phyloP scores from a whole-genome alignment of 2,888 invertebrate genomes.

The Amaurobius ferox region DNA sequence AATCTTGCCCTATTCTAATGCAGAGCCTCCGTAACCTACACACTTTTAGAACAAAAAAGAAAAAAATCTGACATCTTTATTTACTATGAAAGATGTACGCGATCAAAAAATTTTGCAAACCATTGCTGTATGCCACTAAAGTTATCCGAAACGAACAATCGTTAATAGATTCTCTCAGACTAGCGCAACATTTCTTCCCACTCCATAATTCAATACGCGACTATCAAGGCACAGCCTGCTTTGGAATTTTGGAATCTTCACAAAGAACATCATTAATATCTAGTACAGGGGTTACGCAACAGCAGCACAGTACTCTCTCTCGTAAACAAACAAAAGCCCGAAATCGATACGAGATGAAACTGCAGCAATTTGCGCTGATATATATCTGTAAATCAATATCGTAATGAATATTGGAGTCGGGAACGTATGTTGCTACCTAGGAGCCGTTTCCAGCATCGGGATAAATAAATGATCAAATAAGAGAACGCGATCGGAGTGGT shows the following conservation, averaged over 20 bases:
- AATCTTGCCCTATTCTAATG: too few relatives aligned
- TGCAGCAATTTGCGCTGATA: conserved; percentile 44
- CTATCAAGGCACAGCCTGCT: background rate
- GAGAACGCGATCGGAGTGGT: background rate
- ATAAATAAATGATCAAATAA: conserved; percentile 10
- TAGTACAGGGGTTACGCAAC: background rate
- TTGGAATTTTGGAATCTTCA: background rate
- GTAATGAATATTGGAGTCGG: conserved; percentile 47
- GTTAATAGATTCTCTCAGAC: too few relatives aligned
- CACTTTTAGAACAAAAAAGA: too few relatives aligned
- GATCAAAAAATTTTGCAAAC: too few relatives aligned
- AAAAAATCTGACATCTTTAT: too few relatives aligned
- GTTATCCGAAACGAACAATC: too few relatives aligned
- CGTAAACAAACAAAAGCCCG: conserved; percentile 16
- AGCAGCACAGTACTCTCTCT: background rate
- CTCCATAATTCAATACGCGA: too few relatives aligned
- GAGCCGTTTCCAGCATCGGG: background rate
- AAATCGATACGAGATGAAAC: conserved; percentile 53
- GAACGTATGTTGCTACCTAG: background rate
- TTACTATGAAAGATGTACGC: too few relatives aligned
- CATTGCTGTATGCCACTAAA: too few relatives aligned
- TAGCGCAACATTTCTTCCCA: too few relatives aligned
- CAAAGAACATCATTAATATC: conserved; percentile 11
- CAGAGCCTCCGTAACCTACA: too few relatives aligned
- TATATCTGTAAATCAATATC: conserved; percentile 60